phyloP scores from a whole-genome alignment of 2,797 vertebrate species.

The Mus minutoides region DNA sequence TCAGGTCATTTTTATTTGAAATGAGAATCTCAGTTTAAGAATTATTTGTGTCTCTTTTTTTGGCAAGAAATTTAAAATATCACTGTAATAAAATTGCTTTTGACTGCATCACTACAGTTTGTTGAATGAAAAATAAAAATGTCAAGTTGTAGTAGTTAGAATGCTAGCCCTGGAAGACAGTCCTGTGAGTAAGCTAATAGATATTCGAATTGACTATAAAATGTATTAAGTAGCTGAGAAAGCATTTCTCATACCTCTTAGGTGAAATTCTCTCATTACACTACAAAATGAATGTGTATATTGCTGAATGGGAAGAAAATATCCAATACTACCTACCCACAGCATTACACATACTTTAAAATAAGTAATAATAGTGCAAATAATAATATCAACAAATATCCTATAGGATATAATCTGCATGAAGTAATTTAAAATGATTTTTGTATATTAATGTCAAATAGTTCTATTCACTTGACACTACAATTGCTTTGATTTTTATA shows the following conservation, averaged over 20 bases:
- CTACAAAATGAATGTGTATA: background rate
- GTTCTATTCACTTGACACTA: background rate
- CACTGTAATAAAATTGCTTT: background rate
- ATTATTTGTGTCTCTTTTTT: background rate
- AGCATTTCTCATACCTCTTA: background rate
- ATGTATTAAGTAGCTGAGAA: background rate
- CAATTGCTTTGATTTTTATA: conserved; percentile 6
- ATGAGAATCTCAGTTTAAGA: background rate
- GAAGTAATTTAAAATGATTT: background rate
- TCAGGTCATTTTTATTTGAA: background rate
- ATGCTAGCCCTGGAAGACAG: background rate
- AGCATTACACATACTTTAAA: background rate
- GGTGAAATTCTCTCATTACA: background rate
- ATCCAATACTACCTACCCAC: background rate
- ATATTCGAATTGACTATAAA: conserved; percentile 11
- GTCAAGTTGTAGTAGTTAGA: background rate
- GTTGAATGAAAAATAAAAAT: conserved; percentile 30
- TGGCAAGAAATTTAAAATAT: conserved; percentile 14
- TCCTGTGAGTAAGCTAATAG: background rate
- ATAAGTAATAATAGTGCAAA: background rate
- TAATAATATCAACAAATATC: background rate
- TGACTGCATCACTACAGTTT: background rate
- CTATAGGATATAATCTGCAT: background rate
- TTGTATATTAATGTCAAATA: background rate
- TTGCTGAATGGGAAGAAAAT: conserved; percentile 28